phyloP scores from a whole-genome alignment of 2,888 invertebrate species.

The Ophion costatus region DNA sequence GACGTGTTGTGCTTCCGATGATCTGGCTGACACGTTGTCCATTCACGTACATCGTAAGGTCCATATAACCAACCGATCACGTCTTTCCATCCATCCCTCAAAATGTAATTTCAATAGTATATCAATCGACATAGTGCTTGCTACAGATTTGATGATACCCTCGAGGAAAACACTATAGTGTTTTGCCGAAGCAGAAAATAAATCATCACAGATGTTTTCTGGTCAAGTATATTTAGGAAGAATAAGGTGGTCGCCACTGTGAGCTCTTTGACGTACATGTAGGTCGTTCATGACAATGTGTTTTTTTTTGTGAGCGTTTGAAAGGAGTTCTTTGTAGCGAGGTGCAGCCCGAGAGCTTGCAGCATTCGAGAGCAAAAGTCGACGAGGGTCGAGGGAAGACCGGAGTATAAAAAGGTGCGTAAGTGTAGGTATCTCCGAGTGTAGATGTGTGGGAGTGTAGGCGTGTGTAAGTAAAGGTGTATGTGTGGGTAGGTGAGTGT shows the following conservation, averaged over 20 bases:
- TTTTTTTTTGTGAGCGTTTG: conserved; percentile 47
- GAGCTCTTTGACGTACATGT: conserved; percentile 42
- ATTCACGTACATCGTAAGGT: background rate
- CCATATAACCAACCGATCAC: background rate
- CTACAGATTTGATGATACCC: background rate
- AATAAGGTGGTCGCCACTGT: conserved; percentile 25
- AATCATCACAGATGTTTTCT: conserved; percentile 10
- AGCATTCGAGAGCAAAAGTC: conserved; percentile 46
- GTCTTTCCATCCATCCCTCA: background rate
- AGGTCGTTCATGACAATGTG: conserved; percentile 50
- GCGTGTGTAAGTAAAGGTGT: background rate
- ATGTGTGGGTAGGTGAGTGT: background rate
- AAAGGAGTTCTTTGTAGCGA: conserved; percentile 64
- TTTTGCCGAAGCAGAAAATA: conserved; percentile 2
- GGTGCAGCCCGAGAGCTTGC: conserved; percentile 51
- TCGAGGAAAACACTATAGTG: background rate
- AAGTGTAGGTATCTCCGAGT: conserved; percentile 17
- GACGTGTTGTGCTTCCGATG: background rate
- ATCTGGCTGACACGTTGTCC: background rate
- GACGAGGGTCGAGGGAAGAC: conserved; percentile 36
- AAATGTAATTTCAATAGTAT: background rate
- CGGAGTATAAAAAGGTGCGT: conserved; percentile 20
- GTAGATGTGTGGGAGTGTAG: background rate
- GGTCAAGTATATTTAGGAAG: conserved; percentile 19
- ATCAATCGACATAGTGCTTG: conserved; percentile 3